Base-by-base conservation (phyloP, 2,797 vertebrate genomes). In the Notoglanidium macrostoma region DNA sequence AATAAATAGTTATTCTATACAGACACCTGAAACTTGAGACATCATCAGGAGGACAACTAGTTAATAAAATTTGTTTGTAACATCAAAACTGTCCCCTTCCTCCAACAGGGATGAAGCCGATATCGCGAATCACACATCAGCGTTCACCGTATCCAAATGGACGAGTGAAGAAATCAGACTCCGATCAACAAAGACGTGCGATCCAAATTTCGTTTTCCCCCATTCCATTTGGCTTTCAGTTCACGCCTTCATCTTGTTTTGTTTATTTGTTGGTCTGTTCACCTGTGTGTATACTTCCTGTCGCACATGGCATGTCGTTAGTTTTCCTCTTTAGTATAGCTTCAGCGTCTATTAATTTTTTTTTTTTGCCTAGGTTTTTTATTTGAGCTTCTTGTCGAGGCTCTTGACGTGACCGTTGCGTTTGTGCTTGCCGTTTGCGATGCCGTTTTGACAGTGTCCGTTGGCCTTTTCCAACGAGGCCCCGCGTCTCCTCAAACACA, bases 331-430 rank as follows among this genome's bases (percentile, higher is more conserved):
- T 87, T 85, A 91, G 89, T 83, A 32, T 84, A 84, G 86, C 85
- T 17, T 92, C 89, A 90, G 82, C 90, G 88, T 89, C 63, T 35
- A 67, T 70, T 77, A 68, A n/a, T 26, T 35, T 1, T 44, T 4
- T 5, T 46, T 67, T 32, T 67, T n/a, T 55, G 23, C 74, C 54
- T 44, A n/a, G 83, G 73, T 70, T 92, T 61, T 44, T 96, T 97
- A 99, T 96, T 99, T 98, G 19, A 97, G 95, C 92, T 99, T 99
- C 94, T 99, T 99, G 88, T 98, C 97, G n/a, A 93, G 97, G 95
- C 94, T 96, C 91, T 94, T 97, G 91, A 98, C 95, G 84, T 98
- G 96, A 91, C 97, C 97, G 0, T 98, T 98, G 94, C 96, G 95
- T 95, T 97, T 97, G 95, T 98, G 97, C 92, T 97, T 97, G 90